Percentiles rank a stretch among this genome's conserved stretches.
Evolutionary conservation across 1,140 invertebrate species (phyloP).

Genomic region (Aleiodes sp.): DNA sequence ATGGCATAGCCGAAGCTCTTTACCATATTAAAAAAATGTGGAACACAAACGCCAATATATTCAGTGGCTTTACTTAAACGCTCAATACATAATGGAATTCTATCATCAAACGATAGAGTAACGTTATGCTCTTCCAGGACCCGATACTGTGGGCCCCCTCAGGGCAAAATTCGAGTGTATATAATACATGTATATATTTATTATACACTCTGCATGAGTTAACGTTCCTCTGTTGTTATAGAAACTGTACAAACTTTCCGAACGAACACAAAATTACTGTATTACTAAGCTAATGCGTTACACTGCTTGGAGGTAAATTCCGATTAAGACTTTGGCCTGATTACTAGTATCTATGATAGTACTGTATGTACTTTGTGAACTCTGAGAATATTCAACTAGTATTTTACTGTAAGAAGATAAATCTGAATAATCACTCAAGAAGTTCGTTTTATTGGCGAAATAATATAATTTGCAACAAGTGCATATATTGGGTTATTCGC

Average conservation of each 20-base stretch:
- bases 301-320: conserved; percentile 33
- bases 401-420: background rate
- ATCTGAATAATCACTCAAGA: too few relatives aligned
- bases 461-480: background rate
- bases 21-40: background rate
- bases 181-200: too few relatives aligned
- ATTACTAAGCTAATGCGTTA: conserved; percentile 36
- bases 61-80: conserved; percentile 2
- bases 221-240: background rate
- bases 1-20: background rate
- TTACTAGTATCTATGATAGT: conserved; percentile 22
- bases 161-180: background rate
- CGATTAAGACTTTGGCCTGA: conserved; percentile 38
- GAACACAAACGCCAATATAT: conserved; percentile 14
- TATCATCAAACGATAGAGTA: conserved; percentile 7
- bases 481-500: too few relatives aligned
- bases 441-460: background rate
- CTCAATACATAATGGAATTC: conserved; percentile 22
- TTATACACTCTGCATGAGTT: background rate
- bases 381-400: background rate
- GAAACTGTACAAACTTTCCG: conserved; percentile 9
- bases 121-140: background rate
- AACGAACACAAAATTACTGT: conserved; percentile 28
- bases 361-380: background rate
- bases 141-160: background rate